These are phyloP conservation scores for Phylloscopus collybita DNA, from an alignment of 2,797 vertebrate species.

Conservation along the genomic window DNA sequence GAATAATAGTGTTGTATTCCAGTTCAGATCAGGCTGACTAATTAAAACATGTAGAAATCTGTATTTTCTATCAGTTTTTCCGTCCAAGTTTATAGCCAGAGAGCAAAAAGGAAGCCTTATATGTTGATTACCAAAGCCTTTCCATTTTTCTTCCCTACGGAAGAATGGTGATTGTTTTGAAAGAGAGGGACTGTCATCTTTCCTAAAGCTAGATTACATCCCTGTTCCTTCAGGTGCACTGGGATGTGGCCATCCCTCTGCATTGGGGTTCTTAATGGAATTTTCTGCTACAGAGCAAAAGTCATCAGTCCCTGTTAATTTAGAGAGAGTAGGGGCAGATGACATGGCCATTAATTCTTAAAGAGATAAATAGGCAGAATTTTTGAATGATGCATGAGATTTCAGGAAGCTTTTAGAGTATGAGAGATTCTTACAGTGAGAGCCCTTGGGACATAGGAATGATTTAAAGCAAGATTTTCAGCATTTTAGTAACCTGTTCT, in stretches of 20 bases:
- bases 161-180: not conserved
- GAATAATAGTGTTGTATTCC: not conserved
- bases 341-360: constrained; percentile 16
- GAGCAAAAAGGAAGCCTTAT: not conserved
- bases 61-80: not conserved
- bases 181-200: not conserved
- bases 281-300: constrained; percentile 27
- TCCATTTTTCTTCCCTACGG: not conserved
- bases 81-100: not conserved
- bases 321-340: not conserved
- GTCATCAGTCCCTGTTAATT: not conserved
- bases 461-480: not conserved
- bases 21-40: not conserved
- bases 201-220: not conserved
- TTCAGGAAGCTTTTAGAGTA: constrained; percentile 16
- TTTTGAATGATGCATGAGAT: constrained; percentile 26
- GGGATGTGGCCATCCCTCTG: not conserved
- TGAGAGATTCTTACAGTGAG: not conserved
- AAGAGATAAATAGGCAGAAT: constrained; percentile 20
- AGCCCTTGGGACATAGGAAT: not conserved
- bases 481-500: not conserved
- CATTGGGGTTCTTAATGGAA: not conserved
- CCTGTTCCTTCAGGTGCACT: not conserved
- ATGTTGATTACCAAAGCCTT: not conserved
- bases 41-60: not conserved